phyloP scores from a whole-genome alignment of 2,888 invertebrate genomes.

The Portevinia maculata region DNA sequence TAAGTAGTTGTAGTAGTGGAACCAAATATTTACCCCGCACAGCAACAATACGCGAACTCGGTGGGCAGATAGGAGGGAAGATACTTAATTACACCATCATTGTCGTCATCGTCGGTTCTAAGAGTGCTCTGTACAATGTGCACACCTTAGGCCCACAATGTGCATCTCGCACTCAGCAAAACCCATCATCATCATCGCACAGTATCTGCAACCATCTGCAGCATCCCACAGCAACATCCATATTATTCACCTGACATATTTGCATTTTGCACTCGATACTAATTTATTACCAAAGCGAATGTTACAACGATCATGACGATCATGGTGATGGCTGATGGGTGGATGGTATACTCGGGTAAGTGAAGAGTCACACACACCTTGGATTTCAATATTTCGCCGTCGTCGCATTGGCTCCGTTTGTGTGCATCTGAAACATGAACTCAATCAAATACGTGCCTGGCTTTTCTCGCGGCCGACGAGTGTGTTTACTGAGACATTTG shows the following conservation, averaged over 20 bases:
- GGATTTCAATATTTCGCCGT: constrained; percentile 37
- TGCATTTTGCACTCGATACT: constrained; percentile 72
- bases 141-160: constrained; percentile 56
- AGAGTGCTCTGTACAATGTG: constrained; percentile 17
- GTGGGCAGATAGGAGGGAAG: constrained; percentile 41
- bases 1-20: constrained; percentile 44
- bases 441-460: constrained; percentile 29
- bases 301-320: constrained; percentile 18
- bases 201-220: constrained; percentile 52
- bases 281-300: constrained; percentile 70
- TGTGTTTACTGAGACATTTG: constrained; percentile 64
- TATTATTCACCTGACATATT: constrained; percentile 73
- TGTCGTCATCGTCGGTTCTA: constrained; percentile 20
- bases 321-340: constrained; percentile 16
- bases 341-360: constrained; percentile 54
- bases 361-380: constrained; percentile 66
- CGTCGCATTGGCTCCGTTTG: neutral
- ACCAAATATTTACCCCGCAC: constrained; percentile 57
- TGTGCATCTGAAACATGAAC: constrained; percentile 38
- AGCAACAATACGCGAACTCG: constrained; percentile 5
- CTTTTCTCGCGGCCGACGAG: constrained; percentile 12
- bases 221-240: constrained; percentile 56
- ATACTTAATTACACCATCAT: constrained; percentile 67
- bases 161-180: constrained; percentile 48
- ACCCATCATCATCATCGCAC: constrained; percentile 68